Evolutionary conservation across 2,113 vertebrate genomes (phyloP).

Genomic region (Percina caprodes): DNA sequence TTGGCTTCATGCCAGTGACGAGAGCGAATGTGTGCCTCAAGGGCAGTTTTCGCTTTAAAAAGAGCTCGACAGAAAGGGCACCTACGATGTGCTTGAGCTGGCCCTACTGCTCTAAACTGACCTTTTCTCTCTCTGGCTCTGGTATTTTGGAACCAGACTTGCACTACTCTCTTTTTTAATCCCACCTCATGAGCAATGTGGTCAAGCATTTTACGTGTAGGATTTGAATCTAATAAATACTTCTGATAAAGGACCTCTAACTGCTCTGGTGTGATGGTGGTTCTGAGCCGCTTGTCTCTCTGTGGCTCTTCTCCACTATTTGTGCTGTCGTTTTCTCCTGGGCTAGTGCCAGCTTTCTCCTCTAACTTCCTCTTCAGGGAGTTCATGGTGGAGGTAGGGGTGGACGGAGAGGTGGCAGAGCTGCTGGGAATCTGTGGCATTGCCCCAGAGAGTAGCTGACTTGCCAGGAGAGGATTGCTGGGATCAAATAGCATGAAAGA

Average conservation of each 20-base stretch:
- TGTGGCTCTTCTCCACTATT: slow-evolving; percentile 97
- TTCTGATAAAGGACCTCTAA: slow-evolving; percentile 98
- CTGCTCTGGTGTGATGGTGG: slow-evolving; percentile 99
- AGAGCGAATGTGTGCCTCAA: slow-evolving; percentile 98
- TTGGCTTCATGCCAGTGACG: slow-evolving; percentile 99
- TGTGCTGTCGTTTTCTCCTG: slow-evolving; percentile 96
- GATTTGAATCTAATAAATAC: slow-evolving; percentile 97
- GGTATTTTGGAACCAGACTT: slow-evolving; percentile 99
- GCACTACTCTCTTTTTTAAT: slow-evolving; percentile 98
- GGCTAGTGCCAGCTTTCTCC: slow-evolving; percentile 96
- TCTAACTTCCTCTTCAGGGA: slow-evolving; percentile 98
- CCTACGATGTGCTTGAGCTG: slow-evolving; percentile 95
- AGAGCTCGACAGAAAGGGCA: slow-evolving; percentile 98
- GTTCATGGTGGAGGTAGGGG: slow-evolving; percentile 96
- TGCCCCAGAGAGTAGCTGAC: slow-evolving; percentile 94
- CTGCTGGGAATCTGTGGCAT: slow-evolving; percentile 94
- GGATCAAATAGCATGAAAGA: slow-evolving; percentile 99
- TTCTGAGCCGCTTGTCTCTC: slow-evolving; percentile 96
- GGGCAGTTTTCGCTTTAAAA: slow-evolving; percentile 98
- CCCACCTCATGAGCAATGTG: slow-evolving; percentile 99
- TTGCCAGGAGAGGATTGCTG: slow-evolving; percentile 94
- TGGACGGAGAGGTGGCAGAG: slow-evolving; percentile 95
- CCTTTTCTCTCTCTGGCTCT: slow-evolving; percentile 97
- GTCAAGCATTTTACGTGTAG: slow-evolving; percentile 98
- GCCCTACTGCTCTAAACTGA: slow-evolving; percentile 96